Evolutionary conservation across 1,140 invertebrate genomes (phyloP).

Genomic region (Asbolus verrucosus): DNA sequence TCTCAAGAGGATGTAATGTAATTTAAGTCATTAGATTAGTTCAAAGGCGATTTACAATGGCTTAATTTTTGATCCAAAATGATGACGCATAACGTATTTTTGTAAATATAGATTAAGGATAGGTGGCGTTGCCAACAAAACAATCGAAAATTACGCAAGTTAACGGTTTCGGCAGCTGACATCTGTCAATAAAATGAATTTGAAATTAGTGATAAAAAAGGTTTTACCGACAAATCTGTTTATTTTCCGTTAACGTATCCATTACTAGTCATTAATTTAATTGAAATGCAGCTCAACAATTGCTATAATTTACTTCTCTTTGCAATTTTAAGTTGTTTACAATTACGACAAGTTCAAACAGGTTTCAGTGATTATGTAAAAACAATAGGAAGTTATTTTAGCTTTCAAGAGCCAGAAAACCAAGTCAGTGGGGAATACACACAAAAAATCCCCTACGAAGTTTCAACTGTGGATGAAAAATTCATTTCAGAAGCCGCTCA

Average conservation of each 20-base stretch:
- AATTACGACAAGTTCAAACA: not conserved
- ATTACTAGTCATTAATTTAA: constrained; percentile 21
- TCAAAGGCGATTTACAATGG: no score
- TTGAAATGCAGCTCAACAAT: not conserved
- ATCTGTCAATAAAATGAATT: constrained; percentile 31
- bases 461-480: constrained; percentile 73
- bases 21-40: no score
- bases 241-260: constrained; percentile 6
- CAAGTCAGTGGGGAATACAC: constrained; percentile 41
- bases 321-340: constrained; percentile 3
- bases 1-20: no score
- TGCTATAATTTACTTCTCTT: not conserved
- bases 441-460: constrained; percentile 70
- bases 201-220: constrained; percentile 18
- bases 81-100: no score
- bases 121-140: not conserved
- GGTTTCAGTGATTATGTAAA: constrained; percentile 31
- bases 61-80: no score
- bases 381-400: constrained; percentile 20
- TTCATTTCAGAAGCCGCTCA: constrained; percentile 74
- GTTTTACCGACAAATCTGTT: not conserved
- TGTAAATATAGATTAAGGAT: not conserved
- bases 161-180: constrained; percentile 25
- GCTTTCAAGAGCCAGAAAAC: not conserved
- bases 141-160: no score